Conservation (phyloP, 2,888 invertebrate genomes). For the Aplocera efformata region DNA sequence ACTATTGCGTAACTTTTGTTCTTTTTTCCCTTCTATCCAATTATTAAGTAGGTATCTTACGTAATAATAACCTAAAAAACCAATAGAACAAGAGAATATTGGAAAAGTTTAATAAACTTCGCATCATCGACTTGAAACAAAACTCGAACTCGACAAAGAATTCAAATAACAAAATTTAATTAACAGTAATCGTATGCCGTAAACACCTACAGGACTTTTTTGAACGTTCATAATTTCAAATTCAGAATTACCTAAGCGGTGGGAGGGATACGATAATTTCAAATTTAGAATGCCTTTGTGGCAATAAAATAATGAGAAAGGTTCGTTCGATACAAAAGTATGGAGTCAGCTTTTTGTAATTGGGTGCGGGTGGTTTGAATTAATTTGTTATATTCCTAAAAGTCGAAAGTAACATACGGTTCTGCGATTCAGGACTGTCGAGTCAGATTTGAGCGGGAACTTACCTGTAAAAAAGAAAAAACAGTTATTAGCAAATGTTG, state of each 20-base stretch:
- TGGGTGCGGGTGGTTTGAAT: slow-evolving; percentile 12
- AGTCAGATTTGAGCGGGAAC: slow-evolving; percentile 32
- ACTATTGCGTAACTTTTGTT: no score
- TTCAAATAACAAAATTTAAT: slow-evolving; percentile 42
- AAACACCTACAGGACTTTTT: slow-evolving; percentile 27
- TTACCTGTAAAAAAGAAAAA: slow-evolving; percentile 58
- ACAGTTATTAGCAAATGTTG: slow-evolving; percentile 17
- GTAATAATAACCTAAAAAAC: slow-evolving; percentile 17
- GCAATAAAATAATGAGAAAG: slow-evolving; percentile 24
- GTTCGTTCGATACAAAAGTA: slow-evolving; percentile 19
- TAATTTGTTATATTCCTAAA: slow-evolving; percentile 24
- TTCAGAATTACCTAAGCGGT: slow-evolving; percentile 13
- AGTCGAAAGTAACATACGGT: slow-evolving; percentile 34
- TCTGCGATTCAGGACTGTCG: slow-evolving; percentile 23
- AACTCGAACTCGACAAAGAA: slow-evolving; percentile 40
- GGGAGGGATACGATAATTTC: slow-evolving; percentile 20
- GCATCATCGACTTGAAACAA: slow-evolving; percentile 26
- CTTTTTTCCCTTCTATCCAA: slow-evolving; percentile 1
- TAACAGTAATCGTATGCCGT: slow-evolving; percentile 39
- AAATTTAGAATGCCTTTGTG: slow-evolving; percentile 21
- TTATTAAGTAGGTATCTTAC: slow-evolving; percentile 9
- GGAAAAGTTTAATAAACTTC: slow-evolving; percentile 25
- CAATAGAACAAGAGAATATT: slow-evolving; percentile 23
- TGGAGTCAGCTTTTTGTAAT: slow-evolving; percentile 20
- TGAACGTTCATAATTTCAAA: slow-evolving; percentile 24